These are phyloP conservation scores for Dufourea novaeangliae DNA, from an alignment of 1,140 invertebrate species.

Conservation along the genomic window DNA sequence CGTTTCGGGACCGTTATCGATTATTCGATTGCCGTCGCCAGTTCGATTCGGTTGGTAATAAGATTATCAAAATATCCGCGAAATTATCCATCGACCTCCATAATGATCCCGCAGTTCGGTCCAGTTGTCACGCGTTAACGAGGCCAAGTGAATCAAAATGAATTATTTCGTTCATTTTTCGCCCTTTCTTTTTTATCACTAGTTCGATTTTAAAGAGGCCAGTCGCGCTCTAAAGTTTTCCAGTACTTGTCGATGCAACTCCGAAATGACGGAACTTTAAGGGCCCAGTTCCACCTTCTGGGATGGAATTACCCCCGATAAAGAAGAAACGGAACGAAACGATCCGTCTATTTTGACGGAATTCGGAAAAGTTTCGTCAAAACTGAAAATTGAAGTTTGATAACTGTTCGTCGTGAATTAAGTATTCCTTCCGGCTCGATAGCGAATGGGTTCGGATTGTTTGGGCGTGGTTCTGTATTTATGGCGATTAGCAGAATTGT, in stretches of 20 bases:
- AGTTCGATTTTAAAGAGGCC: slow-evolving; percentile 16
- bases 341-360: slow-evolving; percentile 3
- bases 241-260: background rate
- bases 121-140: slow-evolving; percentile 8
- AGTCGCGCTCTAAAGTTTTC: background rate
- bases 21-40: slow-evolving; percentile 2
- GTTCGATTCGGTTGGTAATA: background rate
- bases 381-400: slow-evolving; percentile 35
- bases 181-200: background rate
- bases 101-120: background rate
- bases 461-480: background rate
- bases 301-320: slow-evolving; percentile 27
- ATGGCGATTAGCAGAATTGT: slow-evolving; percentile 4
- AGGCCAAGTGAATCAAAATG: background rate
- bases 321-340: background rate
- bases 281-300: background rate
- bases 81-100: background rate
- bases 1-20: slow-evolving; percentile 1
- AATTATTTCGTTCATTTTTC: background rate
- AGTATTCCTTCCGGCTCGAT: slow-evolving; percentile 2
- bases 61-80: background rate
- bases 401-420: slow-evolving; percentile 23
- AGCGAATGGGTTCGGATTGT: background rate
- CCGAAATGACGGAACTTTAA: background rate
- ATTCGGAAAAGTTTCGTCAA: slow-evolving; percentile 24